Conservation (phyloP, 2,888 invertebrate species). For the Dasypolia templi region DNA sequence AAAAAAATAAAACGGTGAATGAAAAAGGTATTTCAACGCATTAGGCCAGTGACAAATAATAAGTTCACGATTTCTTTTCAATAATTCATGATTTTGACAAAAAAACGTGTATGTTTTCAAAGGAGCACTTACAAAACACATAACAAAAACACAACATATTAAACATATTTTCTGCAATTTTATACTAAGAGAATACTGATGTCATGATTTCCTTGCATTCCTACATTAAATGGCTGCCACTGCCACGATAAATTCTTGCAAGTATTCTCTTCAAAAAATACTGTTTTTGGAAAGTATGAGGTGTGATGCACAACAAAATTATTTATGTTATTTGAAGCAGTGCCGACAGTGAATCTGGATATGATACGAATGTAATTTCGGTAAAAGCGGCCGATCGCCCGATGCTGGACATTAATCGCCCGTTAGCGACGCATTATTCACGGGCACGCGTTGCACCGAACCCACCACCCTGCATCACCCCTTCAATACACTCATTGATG, state of each 20-base stretch:
- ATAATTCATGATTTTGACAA: background rate
- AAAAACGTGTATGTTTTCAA: background rate
- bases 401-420: slow-evolving; percentile 87
- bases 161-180: background rate
- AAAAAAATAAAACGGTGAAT: too few relatives aligned
- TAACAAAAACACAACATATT: background rate
- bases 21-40: too few relatives aligned
- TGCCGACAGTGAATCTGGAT: slow-evolving; percentile 53
- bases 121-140: too few relatives aligned
- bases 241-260: background rate
- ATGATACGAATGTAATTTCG: slow-evolving; percentile 67
- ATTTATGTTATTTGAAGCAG: slow-evolving; percentile 47
- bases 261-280: slow-evolving; percentile 13
- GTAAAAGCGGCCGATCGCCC: slow-evolving; percentile 80
- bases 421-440: slow-evolving; percentile 90
- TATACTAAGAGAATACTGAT: background rate
- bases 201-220: background rate
- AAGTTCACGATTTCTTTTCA: background rate
- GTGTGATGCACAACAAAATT: slow-evolving; percentile 40
- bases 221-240: background rate
- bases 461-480: slow-evolving; percentile 83
- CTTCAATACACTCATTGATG: slow-evolving; percentile 65
- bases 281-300: slow-evolving; percentile 13
- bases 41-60: background rate
- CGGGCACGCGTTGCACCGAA: slow-evolving; percentile 87